A percentile compares a stretch with the other conserved stretches of the same genome.
phyloP scores from a whole-genome alignment of 2,888 invertebrate species.

The Zygogramma bicolorata region DNA sequence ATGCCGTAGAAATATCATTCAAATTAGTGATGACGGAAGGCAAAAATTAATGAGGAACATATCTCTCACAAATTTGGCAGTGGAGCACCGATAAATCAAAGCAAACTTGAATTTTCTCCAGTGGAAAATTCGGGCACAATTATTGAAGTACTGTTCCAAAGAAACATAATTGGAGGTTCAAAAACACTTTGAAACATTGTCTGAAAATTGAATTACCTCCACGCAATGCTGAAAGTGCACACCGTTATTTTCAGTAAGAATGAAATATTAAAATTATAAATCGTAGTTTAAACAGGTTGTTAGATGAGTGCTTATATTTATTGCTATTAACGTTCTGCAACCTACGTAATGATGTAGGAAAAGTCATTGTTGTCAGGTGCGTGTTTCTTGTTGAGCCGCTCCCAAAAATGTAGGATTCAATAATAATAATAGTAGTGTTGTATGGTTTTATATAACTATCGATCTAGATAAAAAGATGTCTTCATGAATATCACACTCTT shows the following conservation, averaged over 20 bases:
- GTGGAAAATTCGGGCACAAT: not conserved
- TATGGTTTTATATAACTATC: no score
- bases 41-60: not conserved
- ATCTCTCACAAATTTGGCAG: not conserved
- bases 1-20: no score
- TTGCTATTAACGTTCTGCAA: not conserved
- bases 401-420: not conserved
- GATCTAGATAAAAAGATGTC: no score
- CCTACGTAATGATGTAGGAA: not conserved
- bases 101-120: not conserved
- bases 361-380: not conserved
- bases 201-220: not conserved
- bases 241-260: not conserved
- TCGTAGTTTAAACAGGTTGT: not conserved
- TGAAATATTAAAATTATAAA: not conserved
- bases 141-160: not conserved
- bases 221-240: not conserved
- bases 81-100: not conserved
- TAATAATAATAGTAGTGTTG: not conserved
- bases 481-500: no score
- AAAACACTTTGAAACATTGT: not conserved
- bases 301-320: not conserved
- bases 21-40: not conserved
- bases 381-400: not conserved
- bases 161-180: not conserved